phyloP scores from a whole-genome alignment of 2,797 vertebrate species.

The Pangasius sanitwongsei region DNA sequence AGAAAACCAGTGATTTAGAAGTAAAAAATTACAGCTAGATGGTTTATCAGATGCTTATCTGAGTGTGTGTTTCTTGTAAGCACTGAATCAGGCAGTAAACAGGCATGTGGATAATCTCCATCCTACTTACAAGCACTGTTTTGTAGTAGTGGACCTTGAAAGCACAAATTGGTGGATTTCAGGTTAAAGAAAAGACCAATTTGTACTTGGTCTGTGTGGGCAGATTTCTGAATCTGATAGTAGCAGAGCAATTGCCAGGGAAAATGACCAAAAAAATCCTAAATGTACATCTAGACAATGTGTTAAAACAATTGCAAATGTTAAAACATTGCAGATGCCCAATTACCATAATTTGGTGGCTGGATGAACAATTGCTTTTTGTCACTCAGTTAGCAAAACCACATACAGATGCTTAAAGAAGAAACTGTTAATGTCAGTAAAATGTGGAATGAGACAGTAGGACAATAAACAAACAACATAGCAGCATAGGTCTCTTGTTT shows the following conservation, averaged over 20 bases:
- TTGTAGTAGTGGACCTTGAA: constrained; percentile 68
- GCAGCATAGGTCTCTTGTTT: background rate
- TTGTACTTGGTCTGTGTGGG: constrained; percentile 63
- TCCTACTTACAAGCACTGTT: constrained; percentile 62
- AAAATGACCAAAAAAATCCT: background rate
- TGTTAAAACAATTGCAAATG: constrained; percentile 2
- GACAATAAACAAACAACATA: background rate
- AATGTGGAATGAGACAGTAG: constrained; percentile 7
- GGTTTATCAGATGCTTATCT: constrained; percentile 55
- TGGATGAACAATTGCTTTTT: background rate
- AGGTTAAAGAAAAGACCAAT: constrained; percentile 56
- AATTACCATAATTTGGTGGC: background rate
- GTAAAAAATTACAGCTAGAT: constrained; percentile 1
- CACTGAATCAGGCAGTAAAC: constrained; percentile 58
- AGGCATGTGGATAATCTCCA: constrained; percentile 59
- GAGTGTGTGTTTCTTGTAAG: constrained; percentile 44
- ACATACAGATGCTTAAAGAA: background rate
- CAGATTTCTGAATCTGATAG: constrained; percentile 65
- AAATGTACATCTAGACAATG: background rate
- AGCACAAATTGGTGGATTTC: constrained; percentile 46
- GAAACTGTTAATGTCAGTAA: background rate
- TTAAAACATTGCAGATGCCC: background rate
- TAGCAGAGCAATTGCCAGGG: background rate
- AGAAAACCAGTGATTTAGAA: background rate
- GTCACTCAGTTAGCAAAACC: background rate